Conservation (phyloP, 1,140 invertebrate genomes). For the Calephelis virginiensis region DNA sequence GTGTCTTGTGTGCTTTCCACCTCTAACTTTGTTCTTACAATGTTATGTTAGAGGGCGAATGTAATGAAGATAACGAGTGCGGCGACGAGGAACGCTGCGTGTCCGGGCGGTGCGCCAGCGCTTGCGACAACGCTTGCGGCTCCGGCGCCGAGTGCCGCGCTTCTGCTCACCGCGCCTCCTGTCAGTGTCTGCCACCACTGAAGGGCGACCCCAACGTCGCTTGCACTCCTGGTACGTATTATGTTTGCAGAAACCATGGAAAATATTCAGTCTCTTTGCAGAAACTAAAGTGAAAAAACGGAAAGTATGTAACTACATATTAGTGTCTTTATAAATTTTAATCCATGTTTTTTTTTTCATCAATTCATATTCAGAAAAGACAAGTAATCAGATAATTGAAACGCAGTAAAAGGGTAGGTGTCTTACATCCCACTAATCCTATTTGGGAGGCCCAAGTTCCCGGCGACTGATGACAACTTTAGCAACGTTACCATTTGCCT, state of each 20-base stretch:
- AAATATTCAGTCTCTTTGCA: background rate
- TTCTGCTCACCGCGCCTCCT: constrained; percentile 86
- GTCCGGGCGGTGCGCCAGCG: constrained; percentile 86
- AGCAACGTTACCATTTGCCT: too few species aligned
- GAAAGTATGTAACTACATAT: too few species aligned
- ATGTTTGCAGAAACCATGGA: background rate
- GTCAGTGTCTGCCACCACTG: constrained; percentile 86
- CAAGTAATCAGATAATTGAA: too few species aligned
- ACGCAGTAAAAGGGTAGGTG: too few species aligned
- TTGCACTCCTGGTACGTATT: constrained; percentile 83
- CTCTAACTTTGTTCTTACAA: background rate
- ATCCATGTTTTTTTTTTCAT: too few species aligned
- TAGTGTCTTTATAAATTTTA: too few species aligned
- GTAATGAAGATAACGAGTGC: constrained; percentile 79
- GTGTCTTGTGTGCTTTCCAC: too few species aligned
- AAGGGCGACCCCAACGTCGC: constrained; percentile 89
- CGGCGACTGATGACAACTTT: too few species aligned
- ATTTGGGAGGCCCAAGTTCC: too few species aligned
- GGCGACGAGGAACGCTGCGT: constrained; percentile 85
- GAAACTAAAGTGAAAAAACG: too few species aligned
- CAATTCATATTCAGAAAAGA: too few species aligned
- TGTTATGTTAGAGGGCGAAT: constrained; percentile 78
- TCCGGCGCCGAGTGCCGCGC: constrained; percentile 88
- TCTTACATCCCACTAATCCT: too few species aligned
- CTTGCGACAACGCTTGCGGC: constrained; percentile 88